These are phyloP conservation scores for Equus przewalskii DNA, from an alignment of 2,113 vertebrate species.

Conservation along the genomic window DNA sequence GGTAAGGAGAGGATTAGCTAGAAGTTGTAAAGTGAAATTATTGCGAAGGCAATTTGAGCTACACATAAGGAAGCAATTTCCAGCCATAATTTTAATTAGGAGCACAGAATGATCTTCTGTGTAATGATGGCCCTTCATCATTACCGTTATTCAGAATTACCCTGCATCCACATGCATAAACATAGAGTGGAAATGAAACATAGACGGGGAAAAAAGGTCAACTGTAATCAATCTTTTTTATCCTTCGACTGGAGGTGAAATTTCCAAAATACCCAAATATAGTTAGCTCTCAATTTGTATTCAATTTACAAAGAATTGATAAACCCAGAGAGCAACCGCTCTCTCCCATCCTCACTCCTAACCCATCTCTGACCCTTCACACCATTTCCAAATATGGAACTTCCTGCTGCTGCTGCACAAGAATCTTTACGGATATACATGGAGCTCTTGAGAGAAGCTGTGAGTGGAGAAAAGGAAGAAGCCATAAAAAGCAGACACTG, in stretches of 20 bases:
- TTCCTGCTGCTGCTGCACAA: neutral
- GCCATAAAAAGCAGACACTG: neutral
- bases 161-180: slow-evolving; percentile 60
- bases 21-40: slow-evolving; percentile 79
- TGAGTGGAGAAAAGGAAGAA: neutral
- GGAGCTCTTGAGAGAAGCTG: neutral
- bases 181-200: slow-evolving; percentile 60
- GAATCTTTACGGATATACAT: neutral
- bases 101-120: slow-evolving; percentile 70
- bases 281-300: neutral
- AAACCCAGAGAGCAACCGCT: neutral
- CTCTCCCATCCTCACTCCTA: neutral
- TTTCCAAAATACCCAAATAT: neutral
- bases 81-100: slow-evolving; percentile 82
- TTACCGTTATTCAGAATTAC: slow-evolving; percentile 63
- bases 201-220: neutral
- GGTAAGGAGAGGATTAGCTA: slow-evolving; percentile 78
- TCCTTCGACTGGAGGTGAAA: slow-evolving; percentile 60
- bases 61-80: slow-evolving; percentile 84
- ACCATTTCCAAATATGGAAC: neutral
- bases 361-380: neutral
- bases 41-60: slow-evolving; percentile 61
- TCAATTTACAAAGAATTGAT: neutral
- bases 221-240: neutral
- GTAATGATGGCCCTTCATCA: slow-evolving; percentile 71